Base-by-base conservation (phyloP, 2,113 vertebrate genomes). In the Romanogobio albipinnatus region DNA sequence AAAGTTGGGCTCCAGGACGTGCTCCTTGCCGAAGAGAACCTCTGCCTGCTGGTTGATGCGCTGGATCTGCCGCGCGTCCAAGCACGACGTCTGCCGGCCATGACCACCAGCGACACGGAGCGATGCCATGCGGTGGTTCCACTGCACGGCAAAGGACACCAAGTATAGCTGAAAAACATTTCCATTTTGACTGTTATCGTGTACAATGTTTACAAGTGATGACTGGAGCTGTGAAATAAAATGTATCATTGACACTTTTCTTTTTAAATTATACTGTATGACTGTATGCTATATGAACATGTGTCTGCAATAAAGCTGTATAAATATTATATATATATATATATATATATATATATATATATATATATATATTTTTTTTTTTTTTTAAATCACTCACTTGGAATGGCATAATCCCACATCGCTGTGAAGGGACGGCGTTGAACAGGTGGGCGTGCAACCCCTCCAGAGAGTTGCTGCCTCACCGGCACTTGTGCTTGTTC, bases 181-280 rank as follows among this genome's bases (percentile, higher is more conserved):
- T 59, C 56, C 56, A 59, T 59, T 59, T 59, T 59, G 17, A 59
- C 56, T 59, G 56, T 59, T 59, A 59, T 59, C n/a, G 56, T 59
- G 56, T 59, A 22, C 56, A 59, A n/a, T 59, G 56, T 59, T 45
- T 29, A 29, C 29, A 59, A n/a, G 5, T 22, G 17, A 17, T 59
- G 19, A 59, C 56, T 59, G 56, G 5, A 59, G 19, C 56, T 59
- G 56, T 59, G 56, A 59, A 59, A 59, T 59, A 59, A 59, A 59
- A 59, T 59, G 56, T 17, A 59, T n/a, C 15, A 59, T 59, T 59
- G 56, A 59, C 56, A 59, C 9, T 45, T 45, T 9, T 45, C 45
- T 45, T 45, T 45, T 45, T 45, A 45, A 10, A 45, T 59, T n/a
- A 59, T 59, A n/a, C 13, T n/a, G 56, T 59, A 22, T 59, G 15